A percentile compares a stretch with the other conserved stretches of the same genome.
Evolutionary conservation across 37 sponge, comb jelly and placozoan species (phyloP).

Genomic region (Oscarella lobularis): DNA sequence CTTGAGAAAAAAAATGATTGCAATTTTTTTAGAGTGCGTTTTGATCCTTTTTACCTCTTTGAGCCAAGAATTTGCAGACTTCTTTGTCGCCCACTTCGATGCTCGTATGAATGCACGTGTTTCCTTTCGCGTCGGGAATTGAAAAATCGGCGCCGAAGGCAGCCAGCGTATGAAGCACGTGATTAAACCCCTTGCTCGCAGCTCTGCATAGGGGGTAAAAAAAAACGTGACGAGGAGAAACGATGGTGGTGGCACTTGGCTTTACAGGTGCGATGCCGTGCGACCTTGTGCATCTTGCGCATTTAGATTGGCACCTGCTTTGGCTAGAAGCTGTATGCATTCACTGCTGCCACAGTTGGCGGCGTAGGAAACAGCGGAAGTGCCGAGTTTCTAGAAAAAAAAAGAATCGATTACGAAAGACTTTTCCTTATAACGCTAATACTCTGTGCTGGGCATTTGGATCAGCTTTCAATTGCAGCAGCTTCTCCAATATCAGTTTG

Average conservation of each 20-base stretch:
- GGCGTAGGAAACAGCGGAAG: neutral
- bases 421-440: neutral
- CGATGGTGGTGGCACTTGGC: slow-evolving; percentile 29
- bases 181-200: slow-evolving; percentile 49
- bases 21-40: neutral
- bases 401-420: neutral
- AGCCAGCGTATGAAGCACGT: slow-evolving; percentile 58
- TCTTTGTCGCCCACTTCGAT: neutral
- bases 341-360: slow-evolving; percentile 1
- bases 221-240: neutral
- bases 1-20: slow-evolving; percentile 16
- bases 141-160: slow-evolving; percentile 74
- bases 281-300: slow-evolving; percentile 45
- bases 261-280: slow-evolving; percentile 12
- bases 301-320: slow-evolving; percentile 24
- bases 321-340: neutral
- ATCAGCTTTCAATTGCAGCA: slow-evolving; percentile 67
- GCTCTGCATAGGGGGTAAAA: slow-evolving; percentile 7
- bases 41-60: slow-evolving; percentile 6
- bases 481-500: slow-evolving; percentile 32
- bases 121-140: slow-evolving; percentile 3
- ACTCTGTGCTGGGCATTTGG: slow-evolving; percentile 55
- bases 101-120: slow-evolving; percentile 6
- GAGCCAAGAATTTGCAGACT: slow-evolving; percentile 5
- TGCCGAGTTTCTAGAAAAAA: neutral